Evolutionary conservation across 2,888 invertebrate species (phyloP), one percentile per base, ranked within the genome.

Genomic region (Latheticus oryzae): DNA sequence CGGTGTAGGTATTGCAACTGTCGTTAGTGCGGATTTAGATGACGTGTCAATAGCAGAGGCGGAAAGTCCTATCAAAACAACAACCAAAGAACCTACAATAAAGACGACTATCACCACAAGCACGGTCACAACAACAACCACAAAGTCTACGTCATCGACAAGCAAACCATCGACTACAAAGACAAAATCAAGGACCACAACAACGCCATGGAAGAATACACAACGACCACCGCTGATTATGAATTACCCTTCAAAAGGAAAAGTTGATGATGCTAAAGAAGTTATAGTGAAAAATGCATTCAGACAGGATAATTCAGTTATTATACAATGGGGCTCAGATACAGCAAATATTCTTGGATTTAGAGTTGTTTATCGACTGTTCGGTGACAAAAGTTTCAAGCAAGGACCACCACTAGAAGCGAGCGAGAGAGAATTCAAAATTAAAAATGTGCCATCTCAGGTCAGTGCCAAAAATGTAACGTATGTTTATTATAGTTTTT

Each of bases 281-380:
- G 91, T 95, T 12, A 85, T 90, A 63, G 91, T 94, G 19, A 91
- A 91, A 76, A 91, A 90, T 70, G 93, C 93, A 5, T 89, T 90
- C 73, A 81, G 91, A 62, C 90, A 92, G 77, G 94, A 93, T 69
- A 92, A 87, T 75, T 88, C 93, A 0, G 91, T 95, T 11, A 89
- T 93, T 68, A 92, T 95, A 64, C 91, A 93, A 73, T 95, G 95
- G 95, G 93, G 93, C 72, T 93, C 93, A 1, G 90, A 93, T 70
- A 90, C 90, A 5, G 87, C 89, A 0, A 93, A 92, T 73, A 91
- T 92, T 69, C 83, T 93, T n/a, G 94, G 93, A 42, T 95, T 94
- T 76, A 84, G 93, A 57, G 93, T 95, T 5, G 91, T 94, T 12
- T 95, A 95, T 76, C 82, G 95, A 50, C 81, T 95, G 28, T 95